Evolutionary conservation across 2,797 vertebrate genomes (phyloP).

Genomic region (Malacoctenus gilli): DNA sequence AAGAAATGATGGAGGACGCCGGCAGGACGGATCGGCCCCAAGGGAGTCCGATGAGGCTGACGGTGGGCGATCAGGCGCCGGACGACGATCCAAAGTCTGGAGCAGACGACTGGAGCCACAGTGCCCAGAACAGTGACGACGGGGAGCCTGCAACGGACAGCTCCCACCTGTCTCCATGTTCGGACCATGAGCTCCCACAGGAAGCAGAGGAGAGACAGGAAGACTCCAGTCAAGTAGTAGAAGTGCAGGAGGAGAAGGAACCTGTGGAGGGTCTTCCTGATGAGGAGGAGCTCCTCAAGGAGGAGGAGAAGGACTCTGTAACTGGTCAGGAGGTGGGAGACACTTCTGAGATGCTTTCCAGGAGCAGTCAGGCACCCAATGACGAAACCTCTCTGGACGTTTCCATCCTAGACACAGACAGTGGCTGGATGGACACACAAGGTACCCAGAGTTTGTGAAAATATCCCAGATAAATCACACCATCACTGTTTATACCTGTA

Average conservation of each 20-base stretch:
- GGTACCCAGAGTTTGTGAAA: constrained; percentile 88
- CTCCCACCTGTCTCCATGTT: constrained; percentile 74
- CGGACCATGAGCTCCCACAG: constrained; percentile 58
- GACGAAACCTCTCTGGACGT: constrained; percentile 89
- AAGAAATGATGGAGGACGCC: constrained; percentile 74
- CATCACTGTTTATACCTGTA: too few relatives aligned
- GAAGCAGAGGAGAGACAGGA: constrained; percentile 41
- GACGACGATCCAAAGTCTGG: constrained; percentile 68
- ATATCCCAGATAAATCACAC: too few relatives aligned
- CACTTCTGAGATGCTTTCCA: constrained; percentile 68
- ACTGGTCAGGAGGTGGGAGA: constrained; percentile 69
- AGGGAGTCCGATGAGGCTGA: constrained; percentile 30
- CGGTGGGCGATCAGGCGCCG: constrained; percentile 44
- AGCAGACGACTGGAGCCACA: constrained; percentile 69
- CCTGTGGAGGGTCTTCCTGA: background rate
- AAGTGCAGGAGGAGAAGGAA: too few relatives aligned
- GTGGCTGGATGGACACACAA: constrained; percentile 94
- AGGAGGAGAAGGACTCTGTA: constrained; percentile 21
- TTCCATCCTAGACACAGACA: constrained; percentile 91
- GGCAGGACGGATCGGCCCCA: constrained; percentile 19
- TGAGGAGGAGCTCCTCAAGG: background rate
- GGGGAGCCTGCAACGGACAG: constrained; percentile 60
- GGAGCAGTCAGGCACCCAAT: constrained; percentile 81
- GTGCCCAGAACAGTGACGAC: constrained; percentile 55
- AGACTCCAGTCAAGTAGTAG: too few relatives aligned